Conservation (phyloP, 1,140 invertebrate genomes). For the Drosophila auraria region DNA sequence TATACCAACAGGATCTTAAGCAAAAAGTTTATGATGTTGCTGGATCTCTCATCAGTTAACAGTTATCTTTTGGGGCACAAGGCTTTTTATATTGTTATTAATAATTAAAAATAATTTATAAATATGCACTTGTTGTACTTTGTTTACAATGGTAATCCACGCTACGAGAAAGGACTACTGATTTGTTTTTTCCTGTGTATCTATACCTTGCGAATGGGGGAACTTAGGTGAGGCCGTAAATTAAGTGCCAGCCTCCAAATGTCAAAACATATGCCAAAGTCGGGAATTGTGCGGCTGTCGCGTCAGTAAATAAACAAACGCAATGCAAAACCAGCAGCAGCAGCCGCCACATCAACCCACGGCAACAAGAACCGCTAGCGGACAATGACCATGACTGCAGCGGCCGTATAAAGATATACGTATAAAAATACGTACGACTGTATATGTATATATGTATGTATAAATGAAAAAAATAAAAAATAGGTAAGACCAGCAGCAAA, state of each 20-base stretch:
- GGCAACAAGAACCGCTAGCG: constrained; percentile 63
- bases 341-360: constrained; percentile 9
- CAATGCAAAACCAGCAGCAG: constrained; percentile 21
- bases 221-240: constrained; percentile 65
- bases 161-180: no score
- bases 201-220: constrained; percentile 3
- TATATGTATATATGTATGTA: not conserved
- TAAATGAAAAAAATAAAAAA: not conserved
- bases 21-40: no score
- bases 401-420: constrained; percentile 9
- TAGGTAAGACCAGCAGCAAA: constrained; percentile 19
- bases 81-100: not conserved
- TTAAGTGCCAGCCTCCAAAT: constrained; percentile 72
- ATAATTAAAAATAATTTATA: not conserved
- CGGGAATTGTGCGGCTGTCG: constrained; percentile 50
- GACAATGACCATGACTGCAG: constrained; percentile 73
- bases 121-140: not conserved
- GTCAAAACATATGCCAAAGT: constrained; percentile 67
- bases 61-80: no score
- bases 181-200: not conserved
- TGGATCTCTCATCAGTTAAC: not conserved
- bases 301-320: constrained; percentile 49
- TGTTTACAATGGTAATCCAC: not conserved
- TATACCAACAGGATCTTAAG: no score
- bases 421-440: not conserved